Conservation (phyloP, 2,888 invertebrate species). For the Pecten maximus region DNA sequence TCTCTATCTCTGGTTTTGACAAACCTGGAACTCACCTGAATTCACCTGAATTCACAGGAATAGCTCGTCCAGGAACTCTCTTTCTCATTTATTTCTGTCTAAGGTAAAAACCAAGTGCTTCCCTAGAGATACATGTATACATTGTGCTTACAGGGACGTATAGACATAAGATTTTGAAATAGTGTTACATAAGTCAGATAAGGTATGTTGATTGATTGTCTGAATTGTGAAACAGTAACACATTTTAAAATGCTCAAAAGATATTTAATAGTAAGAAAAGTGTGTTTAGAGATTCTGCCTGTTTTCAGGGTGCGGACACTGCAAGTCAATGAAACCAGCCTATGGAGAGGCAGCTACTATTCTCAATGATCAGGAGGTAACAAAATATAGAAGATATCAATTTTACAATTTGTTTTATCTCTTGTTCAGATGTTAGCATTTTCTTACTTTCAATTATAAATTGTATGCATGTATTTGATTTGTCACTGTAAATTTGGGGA, state of each 20-base stretch:
- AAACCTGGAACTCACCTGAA: too few species aligned
- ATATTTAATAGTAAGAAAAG: neutral
- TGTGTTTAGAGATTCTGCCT: neutral
- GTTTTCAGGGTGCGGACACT: constrained; percentile 88
- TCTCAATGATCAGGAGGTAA: constrained; percentile 77
- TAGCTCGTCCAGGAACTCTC: too few species aligned
- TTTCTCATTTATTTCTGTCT: neutral
- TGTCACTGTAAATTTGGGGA: too few species aligned
- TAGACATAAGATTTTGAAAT: neutral
- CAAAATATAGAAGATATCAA: constrained; percentile 43
- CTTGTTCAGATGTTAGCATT: too few species aligned
- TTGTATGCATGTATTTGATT: too few species aligned
- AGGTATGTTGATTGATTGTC: neutral
- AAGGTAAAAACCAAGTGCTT: neutral
- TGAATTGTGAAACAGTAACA: neutral
- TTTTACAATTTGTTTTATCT: too few species aligned
- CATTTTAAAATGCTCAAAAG: neutral
- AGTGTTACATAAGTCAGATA: neutral
- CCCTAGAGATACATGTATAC: neutral
- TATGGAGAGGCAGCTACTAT: constrained; percentile 84
- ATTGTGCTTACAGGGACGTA: neutral
- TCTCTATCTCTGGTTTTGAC: too few species aligned
- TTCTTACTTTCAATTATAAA: too few species aligned
- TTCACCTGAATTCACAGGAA: too few species aligned
- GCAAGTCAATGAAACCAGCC: constrained; percentile 87